phyloP scores from a whole-genome alignment of 2,113 vertebrate species.

The Cheirogaleus medius region DNA sequence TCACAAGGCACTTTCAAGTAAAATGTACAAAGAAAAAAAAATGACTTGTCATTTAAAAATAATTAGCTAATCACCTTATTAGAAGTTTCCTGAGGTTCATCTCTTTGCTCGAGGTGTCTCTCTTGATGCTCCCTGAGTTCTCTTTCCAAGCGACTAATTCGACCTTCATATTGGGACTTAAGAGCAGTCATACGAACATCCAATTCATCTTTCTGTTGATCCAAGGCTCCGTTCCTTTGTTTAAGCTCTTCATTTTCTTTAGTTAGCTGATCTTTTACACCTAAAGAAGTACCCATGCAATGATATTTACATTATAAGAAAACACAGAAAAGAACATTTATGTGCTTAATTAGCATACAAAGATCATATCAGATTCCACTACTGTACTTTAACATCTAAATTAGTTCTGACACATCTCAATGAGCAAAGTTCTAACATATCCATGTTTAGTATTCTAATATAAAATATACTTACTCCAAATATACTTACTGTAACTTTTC shows the following conservation, averaged over 20 bases:
- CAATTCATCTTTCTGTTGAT: conserved; percentile 93
- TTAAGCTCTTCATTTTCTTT: conserved; percentile 96
- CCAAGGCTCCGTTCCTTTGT: conserved; percentile 85
- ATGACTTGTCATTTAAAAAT: background rate
- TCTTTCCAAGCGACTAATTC: conserved; percentile 94
- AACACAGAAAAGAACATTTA: background rate
- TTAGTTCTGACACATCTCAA: background rate
- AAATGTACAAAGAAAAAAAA: background rate
- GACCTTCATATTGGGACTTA: conserved; percentile 96
- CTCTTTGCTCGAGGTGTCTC: conserved; percentile 94
- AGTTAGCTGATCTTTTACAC: conserved; percentile 90
- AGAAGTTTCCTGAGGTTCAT: conserved; percentile 92
- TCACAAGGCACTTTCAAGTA: background rate
- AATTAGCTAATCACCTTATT: conserved; percentile 89
- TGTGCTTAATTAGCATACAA: background rate
- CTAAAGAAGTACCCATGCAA: conserved; percentile 78
- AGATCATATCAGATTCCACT: background rate
- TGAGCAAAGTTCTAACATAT: background rate
- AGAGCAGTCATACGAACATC: conserved; percentile 96
- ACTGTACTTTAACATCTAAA: background rate
- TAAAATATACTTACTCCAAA: background rate
- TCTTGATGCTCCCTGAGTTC: conserved; percentile 96
- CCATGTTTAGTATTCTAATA: background rate
- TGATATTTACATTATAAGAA: background rate
- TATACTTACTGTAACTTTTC: background rate